Conservation (phyloP, 2,113 vertebrate species). For the Heterocephalus glaber region DNA sequence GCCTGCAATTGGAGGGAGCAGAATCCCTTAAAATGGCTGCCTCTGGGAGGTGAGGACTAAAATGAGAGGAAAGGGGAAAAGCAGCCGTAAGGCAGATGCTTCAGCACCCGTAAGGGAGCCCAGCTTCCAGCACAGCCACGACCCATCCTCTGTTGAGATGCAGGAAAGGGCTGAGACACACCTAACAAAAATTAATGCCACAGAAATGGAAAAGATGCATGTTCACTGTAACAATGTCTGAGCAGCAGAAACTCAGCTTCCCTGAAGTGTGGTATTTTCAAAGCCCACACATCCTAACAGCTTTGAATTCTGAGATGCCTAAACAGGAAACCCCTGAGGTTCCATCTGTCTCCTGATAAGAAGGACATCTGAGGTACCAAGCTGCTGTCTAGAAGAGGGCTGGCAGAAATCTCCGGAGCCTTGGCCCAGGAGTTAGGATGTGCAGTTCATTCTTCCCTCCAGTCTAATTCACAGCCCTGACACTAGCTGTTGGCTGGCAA, state of each 20-base stretch:
- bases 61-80: not conserved
- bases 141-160: not conserved
- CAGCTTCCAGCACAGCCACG: not conserved
- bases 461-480: constrained; percentile 42
- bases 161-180: not conserved
- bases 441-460: constrained; percentile 39
- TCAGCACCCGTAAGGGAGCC: not conserved
- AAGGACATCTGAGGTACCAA: constrained; percentile 66
- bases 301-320: constrained; percentile 45
- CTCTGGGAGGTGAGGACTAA: not conserved
- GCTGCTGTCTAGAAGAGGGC: constrained; percentile 60
- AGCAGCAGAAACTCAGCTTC: constrained; percentile 26
- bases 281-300: constrained; percentile 66
- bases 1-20: not conserved
- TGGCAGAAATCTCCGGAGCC: constrained; percentile 39
- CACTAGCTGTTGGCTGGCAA: constrained; percentile 46
- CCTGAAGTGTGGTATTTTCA: constrained; percentile 65
- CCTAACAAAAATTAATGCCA: constrained; percentile 11
- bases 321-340: constrained; percentile 62
- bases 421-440: constrained; percentile 2
- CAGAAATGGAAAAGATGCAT: not conserved
- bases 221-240: not conserved
- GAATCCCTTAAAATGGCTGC: not conserved
- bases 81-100: not conserved
- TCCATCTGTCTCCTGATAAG: constrained; percentile 64